phyloP scores from a whole-genome alignment of 1,140 invertebrate species.

The Drosophila virilis region DNA sequence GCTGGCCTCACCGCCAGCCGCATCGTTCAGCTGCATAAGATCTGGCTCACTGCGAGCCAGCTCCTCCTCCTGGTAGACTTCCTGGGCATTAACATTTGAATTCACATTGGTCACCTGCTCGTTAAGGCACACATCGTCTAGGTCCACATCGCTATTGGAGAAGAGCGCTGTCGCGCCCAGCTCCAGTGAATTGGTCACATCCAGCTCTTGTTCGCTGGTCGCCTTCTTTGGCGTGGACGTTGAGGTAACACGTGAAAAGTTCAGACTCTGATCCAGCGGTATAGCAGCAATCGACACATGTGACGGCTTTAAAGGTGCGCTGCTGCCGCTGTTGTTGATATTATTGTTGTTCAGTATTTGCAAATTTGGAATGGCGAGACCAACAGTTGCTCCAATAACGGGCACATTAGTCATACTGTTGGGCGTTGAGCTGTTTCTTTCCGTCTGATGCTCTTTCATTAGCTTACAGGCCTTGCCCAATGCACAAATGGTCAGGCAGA shows the following conservation, averaged over 20 bases:
- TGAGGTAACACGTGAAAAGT: slow-evolving; percentile 47
- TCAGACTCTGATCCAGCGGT: slow-evolving; percentile 37
- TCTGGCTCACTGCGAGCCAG: slow-evolving; percentile 84
- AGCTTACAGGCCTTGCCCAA: slow-evolving; percentile 95
- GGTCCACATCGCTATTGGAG: slow-evolving; percentile 94
- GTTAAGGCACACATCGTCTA: slow-evolving; percentile 91
- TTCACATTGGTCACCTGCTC: slow-evolving; percentile 87
- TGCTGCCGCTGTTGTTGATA: slow-evolving; percentile 78
- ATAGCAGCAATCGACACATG: slow-evolving; percentile 9
- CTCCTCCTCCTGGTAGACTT: slow-evolving; percentile 75
- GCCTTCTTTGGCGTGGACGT: slow-evolving; percentile 69
- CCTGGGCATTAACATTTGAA: slow-evolving; percentile 37
- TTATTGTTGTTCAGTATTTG: slow-evolving; percentile 39
- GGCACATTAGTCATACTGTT: slow-evolving; percentile 82
- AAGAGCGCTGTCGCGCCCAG: slow-evolving; percentile 90
- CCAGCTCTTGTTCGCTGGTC: slow-evolving; percentile 75
- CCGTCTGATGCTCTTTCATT: slow-evolving; percentile 90
- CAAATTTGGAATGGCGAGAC: slow-evolving; percentile 14
- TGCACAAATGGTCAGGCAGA: slow-evolving; percentile 94
- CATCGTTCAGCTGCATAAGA: slow-evolving; percentile 65
- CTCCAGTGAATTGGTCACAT: slow-evolving; percentile 85
- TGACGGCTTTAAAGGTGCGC: slow-evolving; percentile 24
- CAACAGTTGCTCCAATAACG: slow-evolving; percentile 43
- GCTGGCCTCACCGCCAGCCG: slow-evolving; percentile 27
- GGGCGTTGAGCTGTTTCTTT: slow-evolving; percentile 85